These are phyloP conservation scores for Trichopoda pennipes DNA, from an alignment of 2,888 invertebrate species.

Conservation along the genomic window DNA sequence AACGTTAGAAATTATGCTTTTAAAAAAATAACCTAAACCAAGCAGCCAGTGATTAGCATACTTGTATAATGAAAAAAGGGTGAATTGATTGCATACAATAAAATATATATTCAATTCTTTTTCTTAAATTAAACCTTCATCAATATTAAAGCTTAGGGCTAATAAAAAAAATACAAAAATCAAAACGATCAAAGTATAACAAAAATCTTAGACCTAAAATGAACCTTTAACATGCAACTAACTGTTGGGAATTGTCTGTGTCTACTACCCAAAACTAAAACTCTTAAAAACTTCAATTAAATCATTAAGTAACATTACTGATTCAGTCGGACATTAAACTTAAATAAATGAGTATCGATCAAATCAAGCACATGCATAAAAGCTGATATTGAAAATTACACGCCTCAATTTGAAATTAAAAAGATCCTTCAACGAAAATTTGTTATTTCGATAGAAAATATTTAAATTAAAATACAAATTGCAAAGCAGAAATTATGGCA, in stretches of 20 bases:
- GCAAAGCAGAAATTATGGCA: constrained; percentile 59
- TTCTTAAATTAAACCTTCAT: constrained; percentile 57
- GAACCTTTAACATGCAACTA: constrained; percentile 64
- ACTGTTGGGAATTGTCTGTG: constrained; percentile 45
- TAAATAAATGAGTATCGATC: constrained; percentile 52
- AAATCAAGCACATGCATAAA: constrained; percentile 29
- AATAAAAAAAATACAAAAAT: constrained; percentile 18
- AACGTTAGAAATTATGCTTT: constrained; percentile 9
- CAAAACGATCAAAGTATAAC: too few relatives aligned
- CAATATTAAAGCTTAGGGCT: constrained; percentile 51
- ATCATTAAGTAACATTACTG: constrained; percentile 66
- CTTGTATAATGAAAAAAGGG: constrained; percentile 41
- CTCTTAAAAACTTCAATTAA: constrained; percentile 68
- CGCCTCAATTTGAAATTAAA: constrained; percentile 56
- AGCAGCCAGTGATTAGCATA: constrained; percentile 69
- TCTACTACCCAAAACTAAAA: constrained; percentile 16
- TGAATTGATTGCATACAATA: constrained; percentile 40
- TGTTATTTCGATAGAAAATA: constrained; percentile 58
- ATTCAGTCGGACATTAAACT: constrained; percentile 46
- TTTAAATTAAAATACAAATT: constrained; percentile 55
- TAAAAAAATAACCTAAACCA: constrained; percentile 13
- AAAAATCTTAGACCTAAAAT: constrained; percentile 36
- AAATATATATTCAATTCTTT: constrained; percentile 58
- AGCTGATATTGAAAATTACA: constrained; percentile 50
- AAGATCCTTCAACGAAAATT: constrained; percentile 57